These are phyloP conservation scores for Prunella himalayana DNA, from an alignment of 2,113 vertebrate species.

Conservation along the genomic window DNA sequence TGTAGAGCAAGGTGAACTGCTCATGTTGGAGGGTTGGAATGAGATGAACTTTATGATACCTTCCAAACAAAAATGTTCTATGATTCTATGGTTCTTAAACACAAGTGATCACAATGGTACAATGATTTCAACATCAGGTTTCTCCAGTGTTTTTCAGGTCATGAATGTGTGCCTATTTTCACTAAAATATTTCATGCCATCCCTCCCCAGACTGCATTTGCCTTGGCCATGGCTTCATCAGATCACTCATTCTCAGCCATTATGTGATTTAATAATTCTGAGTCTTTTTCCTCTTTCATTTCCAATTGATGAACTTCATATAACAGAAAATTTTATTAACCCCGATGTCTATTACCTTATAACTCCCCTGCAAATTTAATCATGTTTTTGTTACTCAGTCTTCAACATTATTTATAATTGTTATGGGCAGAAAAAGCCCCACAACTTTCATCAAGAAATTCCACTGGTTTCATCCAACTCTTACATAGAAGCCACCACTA, in stretches of 20 bases:
- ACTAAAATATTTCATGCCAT: background rate
- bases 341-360: background rate
- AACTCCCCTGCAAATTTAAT: background rate
- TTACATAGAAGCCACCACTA: background rate
- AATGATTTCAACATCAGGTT: background rate
- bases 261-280: background rate
- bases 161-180: background rate
- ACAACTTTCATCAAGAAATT: background rate
- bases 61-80: background rate
- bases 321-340: background rate
- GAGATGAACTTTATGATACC: background rate
- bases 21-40: background rate
- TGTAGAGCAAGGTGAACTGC: background rate
- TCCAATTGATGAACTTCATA: background rate
- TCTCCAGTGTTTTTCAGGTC: background rate
- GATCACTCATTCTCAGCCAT: background rate
- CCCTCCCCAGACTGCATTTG: background rate
- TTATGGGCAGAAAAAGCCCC: background rate
- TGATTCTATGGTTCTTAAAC: background rate
- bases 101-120: rapidly evolving
- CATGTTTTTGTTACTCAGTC: background rate
- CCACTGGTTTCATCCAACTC: background rate
- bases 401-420: background rate
- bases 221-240: background rate
- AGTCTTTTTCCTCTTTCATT: background rate